Evolutionary conservation across 53 echinoderm and acorn worm species (phyloP).

Genomic region (Stichopus horrens): DNA sequence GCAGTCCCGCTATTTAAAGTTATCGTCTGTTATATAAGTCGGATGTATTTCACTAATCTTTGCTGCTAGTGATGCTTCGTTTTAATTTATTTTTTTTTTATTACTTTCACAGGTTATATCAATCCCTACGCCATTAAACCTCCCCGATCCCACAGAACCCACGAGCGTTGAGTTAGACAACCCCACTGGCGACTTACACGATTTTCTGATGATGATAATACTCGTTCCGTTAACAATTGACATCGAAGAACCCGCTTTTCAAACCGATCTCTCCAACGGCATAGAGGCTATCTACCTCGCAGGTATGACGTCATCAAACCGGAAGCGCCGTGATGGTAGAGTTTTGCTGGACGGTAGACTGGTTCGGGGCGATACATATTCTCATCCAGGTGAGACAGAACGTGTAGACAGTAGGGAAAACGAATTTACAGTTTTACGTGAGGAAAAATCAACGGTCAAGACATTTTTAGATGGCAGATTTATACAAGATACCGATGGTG

Average conservation of each 20-base stretch:
- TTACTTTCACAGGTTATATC: background rate
- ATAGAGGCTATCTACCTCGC: slow-evolving; percentile 51
- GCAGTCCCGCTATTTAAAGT: too few species aligned
- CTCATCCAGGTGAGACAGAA: background rate
- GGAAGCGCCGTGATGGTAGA: background rate
- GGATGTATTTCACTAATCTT: too few species aligned
- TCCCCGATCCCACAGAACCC: background rate
- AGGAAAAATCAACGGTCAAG: background rate
- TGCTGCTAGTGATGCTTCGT: background rate
- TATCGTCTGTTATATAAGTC: too few species aligned
- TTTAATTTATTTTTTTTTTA: background rate
- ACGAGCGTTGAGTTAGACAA: background rate
- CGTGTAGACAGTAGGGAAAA: background rate
- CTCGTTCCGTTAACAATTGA: slow-evolving; percentile 22
- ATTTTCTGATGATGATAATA: slow-evolving; percentile 21
- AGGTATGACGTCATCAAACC: background rate
- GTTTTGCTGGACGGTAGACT: background rate
- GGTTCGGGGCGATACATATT: background rate
- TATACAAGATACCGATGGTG: background rate
- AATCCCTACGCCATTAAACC: background rate
- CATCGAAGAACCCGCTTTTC: slow-evolving; percentile 29
- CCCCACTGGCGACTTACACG: slow-evolving; percentile 23
- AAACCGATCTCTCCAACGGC: slow-evolving; percentile 24
- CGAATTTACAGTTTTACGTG: background rate
- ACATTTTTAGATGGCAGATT: background rate